phyloP scores from a whole-genome alignment of 2,113 vertebrate species.

The Erythrocebus patas region DNA sequence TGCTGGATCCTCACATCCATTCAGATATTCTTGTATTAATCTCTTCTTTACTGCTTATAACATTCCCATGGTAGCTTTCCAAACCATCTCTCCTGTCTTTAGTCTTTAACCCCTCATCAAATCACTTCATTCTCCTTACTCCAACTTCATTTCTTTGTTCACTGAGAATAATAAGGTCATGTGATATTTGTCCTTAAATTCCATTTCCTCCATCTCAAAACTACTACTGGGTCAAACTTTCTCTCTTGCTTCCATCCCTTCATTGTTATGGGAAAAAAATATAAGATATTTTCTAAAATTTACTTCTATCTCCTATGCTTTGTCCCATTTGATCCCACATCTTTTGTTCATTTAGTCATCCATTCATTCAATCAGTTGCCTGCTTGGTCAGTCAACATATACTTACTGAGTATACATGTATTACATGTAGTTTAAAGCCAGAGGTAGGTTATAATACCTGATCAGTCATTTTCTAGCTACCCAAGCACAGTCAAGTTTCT shows the following conservation, averaged over 20 bases:
- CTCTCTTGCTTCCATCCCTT: background rate
- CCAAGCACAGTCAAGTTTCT: background rate
- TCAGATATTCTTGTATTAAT: background rate
- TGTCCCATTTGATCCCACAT: background rate
- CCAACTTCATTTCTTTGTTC: background rate
- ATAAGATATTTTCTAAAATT: background rate
- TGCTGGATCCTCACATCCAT: background rate
- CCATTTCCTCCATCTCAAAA: background rate
- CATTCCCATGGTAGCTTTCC: background rate
- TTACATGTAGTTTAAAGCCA: background rate
- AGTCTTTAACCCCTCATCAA: background rate
- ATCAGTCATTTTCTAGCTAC: background rate
- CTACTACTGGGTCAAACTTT: background rate
- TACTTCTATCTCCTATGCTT: background rate
- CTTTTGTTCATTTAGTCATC: background rate
- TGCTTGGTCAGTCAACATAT: background rate
- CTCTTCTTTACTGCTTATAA: background rate
- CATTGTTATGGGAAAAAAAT: background rate
- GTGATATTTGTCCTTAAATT: background rate
- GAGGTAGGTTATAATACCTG: background rate
- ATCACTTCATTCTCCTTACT: background rate
- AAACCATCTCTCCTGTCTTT: background rate
- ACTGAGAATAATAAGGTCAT: background rate
- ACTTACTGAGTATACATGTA: background rate
- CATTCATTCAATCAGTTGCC: background rate